Percentiles rank a stretch among this genome's conserved stretches.
These are phyloP conservation scores for Entomyzon cyanotis DNA, from an alignment of 2,113 vertebrate species.

Conservation along the genomic window DNA sequence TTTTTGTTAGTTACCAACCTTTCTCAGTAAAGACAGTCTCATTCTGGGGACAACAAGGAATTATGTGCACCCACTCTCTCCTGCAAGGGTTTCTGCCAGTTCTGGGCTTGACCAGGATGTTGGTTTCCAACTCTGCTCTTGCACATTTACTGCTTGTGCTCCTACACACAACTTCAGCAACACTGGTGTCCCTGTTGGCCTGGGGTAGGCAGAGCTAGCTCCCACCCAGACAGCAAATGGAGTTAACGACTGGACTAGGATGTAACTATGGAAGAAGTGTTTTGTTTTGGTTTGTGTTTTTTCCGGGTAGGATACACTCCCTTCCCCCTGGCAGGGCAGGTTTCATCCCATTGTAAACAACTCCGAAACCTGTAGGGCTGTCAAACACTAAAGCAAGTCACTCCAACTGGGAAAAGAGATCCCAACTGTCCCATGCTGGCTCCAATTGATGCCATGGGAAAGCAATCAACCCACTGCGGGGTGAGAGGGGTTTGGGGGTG, in stretches of 20 bases:
- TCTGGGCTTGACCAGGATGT: neutral
- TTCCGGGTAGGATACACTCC: neutral
- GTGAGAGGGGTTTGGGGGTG: neutral
- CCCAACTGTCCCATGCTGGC: neutral
- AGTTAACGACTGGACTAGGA: neutral
- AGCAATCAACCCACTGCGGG: accelerated
- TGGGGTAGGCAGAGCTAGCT: neutral
- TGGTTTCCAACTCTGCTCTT: neutral
- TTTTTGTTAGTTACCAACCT: neutral
- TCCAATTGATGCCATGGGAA: neutral
- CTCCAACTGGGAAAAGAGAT: neutral
- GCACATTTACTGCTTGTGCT: neutral
- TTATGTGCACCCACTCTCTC: neutral
- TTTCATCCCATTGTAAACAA: slow-evolving; percentile 21
- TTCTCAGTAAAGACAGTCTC: neutral
- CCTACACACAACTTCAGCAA: neutral
- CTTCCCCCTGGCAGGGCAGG: slow-evolving; percentile 9
- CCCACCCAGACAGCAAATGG: neutral
- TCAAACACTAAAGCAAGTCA: neutral
- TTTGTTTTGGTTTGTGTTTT: neutral
- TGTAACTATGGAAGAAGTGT: neutral
- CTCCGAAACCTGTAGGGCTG: neutral
- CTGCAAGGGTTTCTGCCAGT: neutral
- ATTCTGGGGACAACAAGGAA: neutral
- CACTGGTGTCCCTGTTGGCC: neutral